Percentiles rank a stretch among this genome's conserved stretches.
Conservation (phyloP, 2,797 vertebrate species). For the Myotis findleyi region DNA sequence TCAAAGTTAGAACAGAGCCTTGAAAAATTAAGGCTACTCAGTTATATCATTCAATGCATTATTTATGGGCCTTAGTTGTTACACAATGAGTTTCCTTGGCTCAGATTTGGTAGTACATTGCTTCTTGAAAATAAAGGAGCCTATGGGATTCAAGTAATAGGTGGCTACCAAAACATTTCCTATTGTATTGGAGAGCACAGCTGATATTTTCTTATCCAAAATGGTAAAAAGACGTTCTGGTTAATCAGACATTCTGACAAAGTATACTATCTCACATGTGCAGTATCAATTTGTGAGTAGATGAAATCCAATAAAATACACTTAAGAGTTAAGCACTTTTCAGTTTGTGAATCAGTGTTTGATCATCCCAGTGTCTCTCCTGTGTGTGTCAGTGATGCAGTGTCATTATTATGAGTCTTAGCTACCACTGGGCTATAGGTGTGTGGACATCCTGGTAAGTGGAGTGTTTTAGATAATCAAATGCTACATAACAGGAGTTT, state of each 20-base stretch:
- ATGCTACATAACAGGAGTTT: neutral
- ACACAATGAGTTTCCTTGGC: neutral
- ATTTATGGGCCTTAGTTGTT: neutral
- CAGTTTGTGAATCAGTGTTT: neutral
- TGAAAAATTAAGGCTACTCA: neutral
- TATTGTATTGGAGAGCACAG: neutral
- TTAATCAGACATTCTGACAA: neutral
- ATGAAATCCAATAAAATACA: neutral
- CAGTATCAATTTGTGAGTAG: neutral
- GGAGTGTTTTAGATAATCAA: neutral
- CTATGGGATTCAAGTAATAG: neutral
- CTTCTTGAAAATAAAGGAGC: neutral
- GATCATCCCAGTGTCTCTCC: neutral
- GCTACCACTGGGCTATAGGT: neutral
- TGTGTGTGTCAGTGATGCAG: neutral
- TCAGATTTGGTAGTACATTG: neutral
- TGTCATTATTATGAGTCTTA: neutral
- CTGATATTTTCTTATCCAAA: neutral
- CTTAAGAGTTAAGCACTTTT: neutral
- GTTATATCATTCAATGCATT: neutral
- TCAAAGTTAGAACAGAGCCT: slow-evolving; percentile 29
- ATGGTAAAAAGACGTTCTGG: neutral
- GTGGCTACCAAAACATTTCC: neutral
- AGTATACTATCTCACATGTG: neutral
- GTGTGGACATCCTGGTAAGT: neutral